phyloP scores from a whole-genome alignment of 2,888 invertebrate genomes.

The Melinaea marsaeus region DNA sequence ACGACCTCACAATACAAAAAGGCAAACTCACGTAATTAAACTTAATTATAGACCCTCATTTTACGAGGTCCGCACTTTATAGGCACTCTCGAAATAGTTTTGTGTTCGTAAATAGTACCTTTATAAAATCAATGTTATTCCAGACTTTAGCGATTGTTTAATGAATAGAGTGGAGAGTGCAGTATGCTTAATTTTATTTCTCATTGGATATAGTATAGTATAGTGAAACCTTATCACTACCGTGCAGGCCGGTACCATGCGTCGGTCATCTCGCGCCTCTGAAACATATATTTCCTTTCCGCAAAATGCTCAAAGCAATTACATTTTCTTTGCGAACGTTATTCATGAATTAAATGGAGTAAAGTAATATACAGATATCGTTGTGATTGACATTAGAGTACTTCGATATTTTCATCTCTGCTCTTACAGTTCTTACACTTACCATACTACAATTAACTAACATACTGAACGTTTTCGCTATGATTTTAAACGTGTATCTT shows the following conservation, averaged over 20 bases:
- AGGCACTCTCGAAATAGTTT: slow-evolving; percentile 48
- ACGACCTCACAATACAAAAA: slow-evolving; percentile 19
- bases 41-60: slow-evolving; percentile 40
- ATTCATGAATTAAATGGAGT: slow-evolving; percentile 43
- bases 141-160: no score
- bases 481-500: no score
- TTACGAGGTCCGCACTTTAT: slow-evolving; percentile 44
- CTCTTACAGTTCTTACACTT: no score
- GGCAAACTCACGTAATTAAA: slow-evolving; percentile 33
- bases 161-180: slow-evolving; percentile 56
- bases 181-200: slow-evolving; percentile 75
- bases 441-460: no score
- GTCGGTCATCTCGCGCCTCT: no score
- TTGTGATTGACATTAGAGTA: no score
- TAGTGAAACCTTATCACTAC: slow-evolving; percentile 72
- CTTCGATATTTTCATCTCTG: no score
- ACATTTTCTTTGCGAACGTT: slow-evolving; percentile 55
- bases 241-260: slow-evolving; percentile 67
- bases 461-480: no score
- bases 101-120: no score
- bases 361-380: no score
- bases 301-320: slow-evolving; percentile 64
- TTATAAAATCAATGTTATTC: no score
- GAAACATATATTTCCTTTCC: slow-evolving; percentile 75
- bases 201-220: slow-evolving; percentile 57